Conservation (phyloP, 2,797 vertebrate genomes). For the Perodicticus potto region DNA sequence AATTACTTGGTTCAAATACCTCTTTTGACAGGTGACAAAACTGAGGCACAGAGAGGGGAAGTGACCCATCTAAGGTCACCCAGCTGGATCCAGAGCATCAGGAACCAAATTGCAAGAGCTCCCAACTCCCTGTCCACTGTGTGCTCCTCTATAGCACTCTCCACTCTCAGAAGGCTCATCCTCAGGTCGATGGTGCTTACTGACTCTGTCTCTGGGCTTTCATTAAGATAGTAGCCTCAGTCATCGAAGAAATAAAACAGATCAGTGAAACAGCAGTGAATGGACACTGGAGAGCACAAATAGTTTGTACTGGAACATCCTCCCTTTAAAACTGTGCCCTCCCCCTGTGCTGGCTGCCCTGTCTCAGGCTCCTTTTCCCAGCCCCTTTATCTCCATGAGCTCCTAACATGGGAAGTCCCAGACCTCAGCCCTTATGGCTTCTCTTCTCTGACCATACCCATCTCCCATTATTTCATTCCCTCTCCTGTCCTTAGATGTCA, state of each 20-base stretch:
- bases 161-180: background rate
- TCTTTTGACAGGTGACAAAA: background rate
- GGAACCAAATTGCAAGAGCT: background rate
- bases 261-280: background rate
- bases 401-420: background rate
- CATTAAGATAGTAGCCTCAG: background rate
- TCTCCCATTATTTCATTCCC: background rate
- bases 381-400: background rate
- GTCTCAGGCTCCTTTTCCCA: background rate
- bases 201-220: background rate
- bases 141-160: background rate
- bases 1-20: background rate
- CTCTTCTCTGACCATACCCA: background rate
- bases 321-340: background rate
- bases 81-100: background rate
- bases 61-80: background rate
- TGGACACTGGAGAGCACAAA: background rate
- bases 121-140: background rate
- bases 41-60: background rate
- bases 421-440: background rate
- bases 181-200: background rate
- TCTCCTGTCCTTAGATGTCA: background rate
- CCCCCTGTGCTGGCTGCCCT: background rate
- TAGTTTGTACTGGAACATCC: background rate
- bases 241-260: slow-evolving; percentile 25